These are phyloP conservation scores for Hormaphis cornu DNA, from an alignment of 1,140 invertebrate species.

Conservation along the genomic window DNA sequence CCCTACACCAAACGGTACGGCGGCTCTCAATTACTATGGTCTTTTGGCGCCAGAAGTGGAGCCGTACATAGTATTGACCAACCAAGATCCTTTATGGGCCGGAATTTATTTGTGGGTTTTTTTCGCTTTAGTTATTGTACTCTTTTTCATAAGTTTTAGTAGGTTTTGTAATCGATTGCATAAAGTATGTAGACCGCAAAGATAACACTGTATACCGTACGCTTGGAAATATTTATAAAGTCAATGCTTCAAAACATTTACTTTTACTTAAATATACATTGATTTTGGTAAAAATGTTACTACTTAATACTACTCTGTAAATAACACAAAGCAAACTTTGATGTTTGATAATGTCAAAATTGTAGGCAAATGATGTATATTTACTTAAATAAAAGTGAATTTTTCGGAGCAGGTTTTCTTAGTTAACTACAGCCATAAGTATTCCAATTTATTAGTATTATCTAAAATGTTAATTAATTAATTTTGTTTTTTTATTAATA, in stretches of 20 bases:
- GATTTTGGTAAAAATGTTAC: too few relatives aligned
- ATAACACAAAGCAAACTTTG: too few relatives aligned
- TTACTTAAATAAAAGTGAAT: too few relatives aligned
- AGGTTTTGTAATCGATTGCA: slow-evolving; percentile 19
- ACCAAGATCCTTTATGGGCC: background rate
- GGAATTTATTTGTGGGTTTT: slow-evolving; percentile 14
- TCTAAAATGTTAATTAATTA: background rate
- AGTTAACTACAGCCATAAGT: too few relatives aligned
- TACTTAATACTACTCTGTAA: too few relatives aligned
- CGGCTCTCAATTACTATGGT: slow-evolving; percentile 48
- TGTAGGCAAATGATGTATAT: too few relatives aligned
- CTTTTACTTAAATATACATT: too few relatives aligned
- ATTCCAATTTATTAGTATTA: background rate
- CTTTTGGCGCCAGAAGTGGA: slow-evolving; percentile 16
- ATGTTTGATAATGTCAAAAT: too few relatives aligned
- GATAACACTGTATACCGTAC: background rate
- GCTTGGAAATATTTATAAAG: too few relatives aligned
- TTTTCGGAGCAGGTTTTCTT: too few relatives aligned
- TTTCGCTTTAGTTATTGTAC: slow-evolving; percentile 4
- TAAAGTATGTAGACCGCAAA: slow-evolving; percentile 2
- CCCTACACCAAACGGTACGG: slow-evolving; percentile 62
- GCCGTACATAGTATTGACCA: background rate
- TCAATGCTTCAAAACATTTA: too few relatives aligned
- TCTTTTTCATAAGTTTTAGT: slow-evolving; percentile 19
- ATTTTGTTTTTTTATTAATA: background rate